Evolutionary conservation across 2,888 invertebrate species (phyloP), one percentile per base, ranked within the genome.

Genomic region (Pherbina coryleti): DNA sequence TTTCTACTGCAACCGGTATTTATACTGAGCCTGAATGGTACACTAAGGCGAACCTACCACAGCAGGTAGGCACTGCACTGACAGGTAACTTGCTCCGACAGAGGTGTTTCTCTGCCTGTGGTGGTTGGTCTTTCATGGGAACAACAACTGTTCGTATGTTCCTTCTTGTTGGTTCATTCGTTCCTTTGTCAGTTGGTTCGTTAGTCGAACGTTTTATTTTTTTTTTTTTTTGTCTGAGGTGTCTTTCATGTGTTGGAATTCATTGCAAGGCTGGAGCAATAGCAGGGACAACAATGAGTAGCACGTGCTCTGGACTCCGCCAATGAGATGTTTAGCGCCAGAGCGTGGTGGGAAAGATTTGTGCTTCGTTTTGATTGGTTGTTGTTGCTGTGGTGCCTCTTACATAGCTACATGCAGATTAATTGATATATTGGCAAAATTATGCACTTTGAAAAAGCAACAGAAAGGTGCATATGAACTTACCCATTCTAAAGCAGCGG

Each of bases 301-400:
- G 89, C 89, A 89, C 88, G 89, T 89, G 89, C 88, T 84, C 83
- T 79, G 75, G n/a, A 75, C 53, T 69, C 83, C 79, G 83, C 88
- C 88, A 88, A 88, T 89, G 82, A 81, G 80, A 81, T 79, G 25
- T 70, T 76, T 73, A 80, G 79, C 80, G 81, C 77, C 80, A 71
- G 71, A 80, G 80, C 82, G 85, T 88, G 88, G 87, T 88, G 88
- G 82, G 80, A 79, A 82, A 78, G 51, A 76, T 19, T 79, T 78
- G 19, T 80, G 80, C 82, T 60, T 79, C 25, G 37, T 69, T 80
- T 79, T 82, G 82, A 83, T 83, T 83, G 83, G 83, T 14, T 28
- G 71, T 34, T 19, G 53, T 7, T 7, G 62, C 31, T 31, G 74
- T 62, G 49, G 31, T 49, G n/a, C 4, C 37, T 72, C 53, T 57